phyloP scores from a whole-genome alignment of 2,888 invertebrate genomes.

The Ernsta delagoae region DNA sequence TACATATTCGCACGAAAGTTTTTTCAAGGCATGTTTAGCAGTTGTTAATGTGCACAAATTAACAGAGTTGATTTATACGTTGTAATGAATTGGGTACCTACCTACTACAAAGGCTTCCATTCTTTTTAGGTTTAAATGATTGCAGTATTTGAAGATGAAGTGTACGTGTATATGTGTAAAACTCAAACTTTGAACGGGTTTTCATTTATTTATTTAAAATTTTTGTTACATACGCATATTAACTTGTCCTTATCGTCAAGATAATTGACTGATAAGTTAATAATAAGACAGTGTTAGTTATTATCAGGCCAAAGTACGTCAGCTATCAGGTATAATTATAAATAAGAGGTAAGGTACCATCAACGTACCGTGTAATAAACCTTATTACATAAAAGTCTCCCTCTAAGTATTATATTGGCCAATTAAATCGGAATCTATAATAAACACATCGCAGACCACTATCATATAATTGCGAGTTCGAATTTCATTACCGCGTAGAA shows the following conservation, averaged over 20 bases:
- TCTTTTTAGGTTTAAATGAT: neutral
- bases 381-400: neutral
- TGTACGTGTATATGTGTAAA: too few relatives aligned
- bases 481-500: slow-evolving; percentile 9
- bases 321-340: too few relatives aligned
- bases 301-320: too few relatives aligned
- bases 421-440: slow-evolving; percentile 1
- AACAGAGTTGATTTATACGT: neutral
- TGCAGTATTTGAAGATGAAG: neutral
- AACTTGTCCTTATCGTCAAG: too few relatives aligned
- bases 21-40: neutral
- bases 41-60: slow-evolving; percentile 10
- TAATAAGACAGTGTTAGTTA: too few relatives aligned
- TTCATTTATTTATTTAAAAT: too few relatives aligned
- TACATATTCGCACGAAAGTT: slow-evolving; percentile 4
- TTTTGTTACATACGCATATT: too few relatives aligned
- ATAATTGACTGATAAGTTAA: too few relatives aligned
- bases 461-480: slow-evolving; percentile 5
- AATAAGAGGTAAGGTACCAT: neutral
- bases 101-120: too few relatives aligned
- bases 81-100: neutral
- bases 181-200: too few relatives aligned
- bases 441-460: neutral
- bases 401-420: neutral
- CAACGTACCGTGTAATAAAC: neutral